Conservation (phyloP, 2,113 vertebrate species). For the Coptodon rendalli region DNA sequence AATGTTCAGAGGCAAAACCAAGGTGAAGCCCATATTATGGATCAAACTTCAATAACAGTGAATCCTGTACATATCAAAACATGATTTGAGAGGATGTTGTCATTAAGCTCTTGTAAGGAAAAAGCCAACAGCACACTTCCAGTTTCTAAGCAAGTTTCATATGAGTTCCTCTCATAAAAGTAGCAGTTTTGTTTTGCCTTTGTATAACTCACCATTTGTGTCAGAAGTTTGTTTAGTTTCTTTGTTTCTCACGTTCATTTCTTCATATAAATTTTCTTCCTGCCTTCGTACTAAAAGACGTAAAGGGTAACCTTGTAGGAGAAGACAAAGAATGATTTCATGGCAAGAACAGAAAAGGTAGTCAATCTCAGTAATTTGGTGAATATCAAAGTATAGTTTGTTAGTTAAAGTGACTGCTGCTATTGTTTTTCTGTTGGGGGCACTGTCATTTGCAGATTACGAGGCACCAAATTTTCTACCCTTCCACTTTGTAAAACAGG, state of each 20-base stretch:
- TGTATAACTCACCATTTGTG: too few relatives aligned
- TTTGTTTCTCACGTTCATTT: not conserved
- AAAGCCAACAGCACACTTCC: not conserved
- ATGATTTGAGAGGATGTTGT: accelerated
- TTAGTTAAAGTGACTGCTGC: not conserved
- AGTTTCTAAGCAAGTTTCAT: not conserved
- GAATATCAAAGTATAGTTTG: accelerated
- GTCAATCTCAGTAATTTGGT: accelerated
- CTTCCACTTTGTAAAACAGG: not conserved
- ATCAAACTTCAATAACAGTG: not conserved
- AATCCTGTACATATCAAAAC: not conserved
- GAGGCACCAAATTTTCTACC: not conserved
- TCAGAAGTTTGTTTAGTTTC: too few relatives aligned
- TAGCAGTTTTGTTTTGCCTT: too few relatives aligned
- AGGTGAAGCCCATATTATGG: not conserved
- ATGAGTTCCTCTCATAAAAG: too few relatives aligned
- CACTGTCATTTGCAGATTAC: not conserved
- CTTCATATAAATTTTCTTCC: not conserved
- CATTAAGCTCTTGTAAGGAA: not conserved
- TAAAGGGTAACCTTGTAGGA: not conserved
- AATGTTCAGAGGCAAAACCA: not conserved
- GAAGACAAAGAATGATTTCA: not conserved
- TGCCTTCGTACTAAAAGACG: not conserved
- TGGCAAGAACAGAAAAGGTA: not conserved
- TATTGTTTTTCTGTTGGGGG: not conserved